These are phyloP conservation scores for Margarornis squamiger DNA, from an alignment of 2,797 vertebrate species.

Conservation along the genomic window DNA sequence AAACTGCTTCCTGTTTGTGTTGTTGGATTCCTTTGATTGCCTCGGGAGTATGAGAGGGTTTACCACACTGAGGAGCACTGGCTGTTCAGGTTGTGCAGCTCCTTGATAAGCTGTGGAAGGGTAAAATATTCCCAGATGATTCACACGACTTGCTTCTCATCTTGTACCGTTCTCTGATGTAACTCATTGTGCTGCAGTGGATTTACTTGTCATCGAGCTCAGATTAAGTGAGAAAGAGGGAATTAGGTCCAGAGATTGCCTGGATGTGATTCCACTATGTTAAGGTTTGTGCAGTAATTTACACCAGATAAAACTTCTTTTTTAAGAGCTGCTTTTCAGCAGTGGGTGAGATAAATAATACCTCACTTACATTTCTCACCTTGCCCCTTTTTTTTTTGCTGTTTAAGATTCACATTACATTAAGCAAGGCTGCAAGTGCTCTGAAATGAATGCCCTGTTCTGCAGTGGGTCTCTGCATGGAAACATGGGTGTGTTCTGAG, in stretches of 20 bases:
- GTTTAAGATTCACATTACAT: conserved; percentile 23
- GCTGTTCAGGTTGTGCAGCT: not conserved
- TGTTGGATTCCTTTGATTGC: not conserved
- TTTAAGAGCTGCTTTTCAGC: conserved; percentile 38
- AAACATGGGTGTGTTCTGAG: not conserved
- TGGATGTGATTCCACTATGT: conserved; percentile 49
- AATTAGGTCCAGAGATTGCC: conserved; percentile 62
- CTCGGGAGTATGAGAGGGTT: not conserved
- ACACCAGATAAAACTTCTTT: conserved; percentile 32
- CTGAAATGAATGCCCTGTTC: not conserved
- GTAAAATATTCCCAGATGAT: conserved; percentile 36
- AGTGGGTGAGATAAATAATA: conserved; percentile 36
- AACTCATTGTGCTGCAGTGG: conserved; percentile 49
- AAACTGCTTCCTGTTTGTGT: not conserved
- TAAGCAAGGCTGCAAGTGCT: not conserved
- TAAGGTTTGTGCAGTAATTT: conserved; percentile 69
- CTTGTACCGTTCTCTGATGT: not conserved
- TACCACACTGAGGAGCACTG: not conserved
- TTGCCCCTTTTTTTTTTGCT: not conserved
- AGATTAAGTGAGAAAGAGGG: conserved; percentile 59
- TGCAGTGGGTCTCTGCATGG: not conserved
- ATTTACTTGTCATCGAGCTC: conserved; percentile 52
- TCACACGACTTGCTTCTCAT: conserved; percentile 38
- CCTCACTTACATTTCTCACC: not conserved
- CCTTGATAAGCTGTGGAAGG: not conserved